Conservation (phyloP, 2,113 vertebrate genomes). For the Oryzias woworae region DNA sequence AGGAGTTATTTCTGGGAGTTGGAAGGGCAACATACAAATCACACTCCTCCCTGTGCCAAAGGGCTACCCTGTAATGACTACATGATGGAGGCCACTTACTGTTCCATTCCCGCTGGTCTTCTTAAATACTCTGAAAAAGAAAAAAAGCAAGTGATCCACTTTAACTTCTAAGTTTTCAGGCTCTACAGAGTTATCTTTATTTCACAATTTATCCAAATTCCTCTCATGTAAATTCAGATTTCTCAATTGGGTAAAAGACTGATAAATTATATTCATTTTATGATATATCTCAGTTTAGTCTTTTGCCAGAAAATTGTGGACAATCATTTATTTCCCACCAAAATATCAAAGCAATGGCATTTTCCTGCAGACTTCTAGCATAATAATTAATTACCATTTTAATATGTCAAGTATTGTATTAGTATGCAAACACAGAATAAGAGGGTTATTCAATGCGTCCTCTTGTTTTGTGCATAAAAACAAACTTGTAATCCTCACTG, state of each 20-base stretch:
- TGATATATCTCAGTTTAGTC: no score
- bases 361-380: conserved; percentile 9
- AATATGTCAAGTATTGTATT: neutral
- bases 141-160: neutral
- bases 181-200: no score
- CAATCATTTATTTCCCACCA: no score
- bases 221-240: no score
- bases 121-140: conserved; percentile 83
- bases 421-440: neutral
- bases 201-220: no score
- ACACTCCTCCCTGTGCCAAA: conserved; percentile 33
- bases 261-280: no score
- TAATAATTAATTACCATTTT: neutral
- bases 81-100: conserved; percentile 71
- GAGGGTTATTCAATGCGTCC: neutral
- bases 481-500: conserved; percentile 30
- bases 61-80: conserved; percentile 42
- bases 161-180: neutral
- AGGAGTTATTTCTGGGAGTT: conserved; percentile 48
- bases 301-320: no score
- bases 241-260: no score
- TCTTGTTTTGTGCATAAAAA: conserved; percentile 1
- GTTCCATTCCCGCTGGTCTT: conserved; percentile 84
- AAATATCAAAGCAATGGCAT: neutral
- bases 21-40: conserved; percentile 46